Evolutionary conservation across 2,888 invertebrate genomes (phyloP).

Genomic region (Beris morrisii): DNA sequence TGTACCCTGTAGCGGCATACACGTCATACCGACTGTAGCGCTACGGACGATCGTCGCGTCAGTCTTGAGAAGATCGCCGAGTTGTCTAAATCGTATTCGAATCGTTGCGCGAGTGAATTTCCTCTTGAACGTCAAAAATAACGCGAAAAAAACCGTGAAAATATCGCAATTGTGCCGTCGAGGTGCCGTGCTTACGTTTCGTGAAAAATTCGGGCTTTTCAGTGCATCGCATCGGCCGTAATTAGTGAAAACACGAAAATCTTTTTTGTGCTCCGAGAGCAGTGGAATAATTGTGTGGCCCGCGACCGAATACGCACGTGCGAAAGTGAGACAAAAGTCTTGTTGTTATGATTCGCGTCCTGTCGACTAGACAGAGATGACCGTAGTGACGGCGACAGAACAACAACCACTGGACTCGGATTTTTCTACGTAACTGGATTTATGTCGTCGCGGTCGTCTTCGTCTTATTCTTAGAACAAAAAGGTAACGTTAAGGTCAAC

Average conservation of each 20-base stretch:
- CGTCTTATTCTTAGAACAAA: conserved; percentile 8
- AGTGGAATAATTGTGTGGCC: background rate
- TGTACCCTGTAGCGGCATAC: no score
- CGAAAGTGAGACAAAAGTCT: conserved; percentile 13
- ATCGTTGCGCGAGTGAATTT: conserved; percentile 18
- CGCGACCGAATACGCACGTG: conserved; percentile 13
- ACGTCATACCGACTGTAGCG: conserved; percentile 7
- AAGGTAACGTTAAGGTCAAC: background rate
- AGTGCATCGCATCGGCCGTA: background rate
- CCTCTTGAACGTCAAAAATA: background rate
- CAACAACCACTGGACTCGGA: conserved; percentile 13
- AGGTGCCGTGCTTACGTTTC: background rate
- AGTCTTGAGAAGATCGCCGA: conserved; percentile 28
- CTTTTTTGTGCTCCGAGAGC: conserved; percentile 10
- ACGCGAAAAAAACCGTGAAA: conserved; percentile 4
- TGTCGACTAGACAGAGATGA: conserved; percentile 27
- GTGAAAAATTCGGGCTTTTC: background rate
- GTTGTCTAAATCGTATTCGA: conserved; percentile 8
- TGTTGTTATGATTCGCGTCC: conserved; percentile 18
- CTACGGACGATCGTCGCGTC: conserved; percentile 32
- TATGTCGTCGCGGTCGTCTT: conserved; percentile 11
- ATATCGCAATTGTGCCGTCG: background rate
- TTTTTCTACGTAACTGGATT: conserved; percentile 10
- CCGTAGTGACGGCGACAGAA: background rate
- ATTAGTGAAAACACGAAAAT: conserved; percentile 26